Evolutionary conservation across 2,113 vertebrate species (phyloP).

Genomic region (Apaloderma vittatum): DNA sequence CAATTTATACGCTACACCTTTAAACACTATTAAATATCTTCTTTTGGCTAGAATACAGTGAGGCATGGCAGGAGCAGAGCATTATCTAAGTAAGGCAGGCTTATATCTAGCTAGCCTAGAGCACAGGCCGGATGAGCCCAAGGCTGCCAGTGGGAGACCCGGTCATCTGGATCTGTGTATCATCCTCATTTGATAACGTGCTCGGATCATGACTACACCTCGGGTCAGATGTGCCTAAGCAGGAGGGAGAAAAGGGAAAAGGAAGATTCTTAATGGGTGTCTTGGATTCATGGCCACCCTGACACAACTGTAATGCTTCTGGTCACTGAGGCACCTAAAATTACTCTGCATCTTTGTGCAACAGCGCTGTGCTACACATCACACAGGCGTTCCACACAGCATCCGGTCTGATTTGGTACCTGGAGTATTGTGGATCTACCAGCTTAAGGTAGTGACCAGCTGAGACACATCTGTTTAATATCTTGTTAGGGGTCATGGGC

Average conservation of each 20-base stretch:
- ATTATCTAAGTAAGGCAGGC: not conserved
- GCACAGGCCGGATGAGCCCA: not conserved
- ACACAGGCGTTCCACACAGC: not conserved
- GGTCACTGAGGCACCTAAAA: not conserved
- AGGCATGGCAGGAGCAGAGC: not conserved
- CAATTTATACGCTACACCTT: not conserved
- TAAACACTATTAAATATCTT: not conserved
- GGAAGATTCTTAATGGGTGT: not conserved
- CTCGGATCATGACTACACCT: not conserved
- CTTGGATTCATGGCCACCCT: not conserved
- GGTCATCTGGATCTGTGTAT: not conserved
- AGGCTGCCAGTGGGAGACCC: not conserved
- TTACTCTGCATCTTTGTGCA: not conserved
- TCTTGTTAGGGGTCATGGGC: not conserved
- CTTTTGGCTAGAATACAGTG: not conserved
- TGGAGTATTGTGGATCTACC: rapidly evolving
- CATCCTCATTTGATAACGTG: not conserved
- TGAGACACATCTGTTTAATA: not conserved
- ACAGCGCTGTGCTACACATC: not conserved
- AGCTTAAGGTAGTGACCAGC: not conserved
- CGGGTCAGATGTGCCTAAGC: not conserved
- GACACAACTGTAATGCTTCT: not conserved
- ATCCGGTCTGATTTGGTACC: not conserved
- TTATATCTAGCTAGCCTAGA: not conserved
- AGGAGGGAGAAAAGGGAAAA: not conserved